Percentiles rank a stretch among this genome's conserved stretches.
These are phyloP conservation scores for Ammodramus savannarum DNA, from an alignment of 2,113 vertebrate species.

Conservation along the genomic window DNA sequence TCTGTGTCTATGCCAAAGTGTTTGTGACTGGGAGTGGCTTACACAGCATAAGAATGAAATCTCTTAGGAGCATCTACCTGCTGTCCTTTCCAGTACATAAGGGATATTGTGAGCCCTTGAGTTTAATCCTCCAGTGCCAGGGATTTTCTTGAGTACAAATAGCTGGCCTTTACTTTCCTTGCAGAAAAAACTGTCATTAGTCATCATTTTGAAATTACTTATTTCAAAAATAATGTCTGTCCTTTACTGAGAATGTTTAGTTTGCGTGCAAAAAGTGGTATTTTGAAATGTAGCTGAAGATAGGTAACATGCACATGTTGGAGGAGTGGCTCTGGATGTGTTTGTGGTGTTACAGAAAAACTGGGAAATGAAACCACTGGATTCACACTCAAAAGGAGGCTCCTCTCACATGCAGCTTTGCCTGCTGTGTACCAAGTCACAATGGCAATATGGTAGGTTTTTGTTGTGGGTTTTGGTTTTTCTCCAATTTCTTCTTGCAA, in stretches of 20 bases:
- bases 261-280: background rate
- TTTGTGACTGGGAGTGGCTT: background rate
- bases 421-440: background rate
- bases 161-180: background rate
- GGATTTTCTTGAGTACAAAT: background rate
- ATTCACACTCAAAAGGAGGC: background rate
- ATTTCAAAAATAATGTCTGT: background rate
- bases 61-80: background rate
- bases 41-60: background rate
- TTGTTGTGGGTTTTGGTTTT: background rate
- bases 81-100: background rate
- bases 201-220: background rate
- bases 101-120: background rate
- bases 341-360: background rate
- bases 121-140: background rate
- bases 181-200: background rate
- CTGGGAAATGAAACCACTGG: background rate
- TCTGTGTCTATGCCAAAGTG: background rate
- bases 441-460: rapidly evolving
- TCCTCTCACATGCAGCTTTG: background rate
- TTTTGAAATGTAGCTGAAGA: background rate
- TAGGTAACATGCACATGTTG: rapidly evolving
- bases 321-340: background rate
- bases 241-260: background rate
- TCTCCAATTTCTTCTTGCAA: background rate